Conservation (phyloP, 2,797 vertebrate species). For the Oophaga sylvatica region DNA sequence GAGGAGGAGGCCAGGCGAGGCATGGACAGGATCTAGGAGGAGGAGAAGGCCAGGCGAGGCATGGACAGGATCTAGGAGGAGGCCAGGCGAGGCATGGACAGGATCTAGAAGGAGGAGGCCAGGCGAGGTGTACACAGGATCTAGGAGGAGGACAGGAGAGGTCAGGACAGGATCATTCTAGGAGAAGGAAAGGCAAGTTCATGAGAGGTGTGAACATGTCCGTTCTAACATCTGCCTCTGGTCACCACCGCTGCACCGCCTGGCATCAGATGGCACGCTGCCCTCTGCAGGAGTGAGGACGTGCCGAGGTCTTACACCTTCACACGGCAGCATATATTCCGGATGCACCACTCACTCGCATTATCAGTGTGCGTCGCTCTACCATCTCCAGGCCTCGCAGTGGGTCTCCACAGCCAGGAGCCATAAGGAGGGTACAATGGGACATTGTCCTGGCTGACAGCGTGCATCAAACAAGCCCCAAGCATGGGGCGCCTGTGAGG, state of each 20-base stretch:
- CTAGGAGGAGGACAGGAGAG: neutral
- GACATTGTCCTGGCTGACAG: conserved; percentile 86
- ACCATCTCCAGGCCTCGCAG: neutral
- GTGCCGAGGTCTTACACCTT: too few relatives aligned
- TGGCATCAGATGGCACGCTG: too few relatives aligned
- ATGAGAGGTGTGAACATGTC: too few relatives aligned
- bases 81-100: too few relatives aligned
- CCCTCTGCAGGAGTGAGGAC: too few relatives aligned
- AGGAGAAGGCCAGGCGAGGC: neutral
- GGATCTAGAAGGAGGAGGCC: neutral
- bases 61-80: neutral
- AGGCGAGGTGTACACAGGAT: neutral
- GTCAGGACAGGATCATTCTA: too few relatives aligned
- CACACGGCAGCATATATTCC: too few relatives aligned
- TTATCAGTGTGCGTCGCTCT: neutral
- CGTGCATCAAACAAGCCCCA: conserved; percentile 83
- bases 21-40: too few relatives aligned
- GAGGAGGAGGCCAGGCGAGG: neutral
- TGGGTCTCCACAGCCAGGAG: neutral
- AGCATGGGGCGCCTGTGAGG: conserved; percentile 84
- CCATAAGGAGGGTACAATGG: conserved; percentile 64
- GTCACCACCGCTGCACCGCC: too few relatives aligned
- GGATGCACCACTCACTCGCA: neutral
- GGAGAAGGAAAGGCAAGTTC: too few relatives aligned
- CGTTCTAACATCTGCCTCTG: too few relatives aligned